phyloP scores from a whole-genome alignment of 2,888 invertebrate genomes.

The Plagodis dolabraria region DNA sequence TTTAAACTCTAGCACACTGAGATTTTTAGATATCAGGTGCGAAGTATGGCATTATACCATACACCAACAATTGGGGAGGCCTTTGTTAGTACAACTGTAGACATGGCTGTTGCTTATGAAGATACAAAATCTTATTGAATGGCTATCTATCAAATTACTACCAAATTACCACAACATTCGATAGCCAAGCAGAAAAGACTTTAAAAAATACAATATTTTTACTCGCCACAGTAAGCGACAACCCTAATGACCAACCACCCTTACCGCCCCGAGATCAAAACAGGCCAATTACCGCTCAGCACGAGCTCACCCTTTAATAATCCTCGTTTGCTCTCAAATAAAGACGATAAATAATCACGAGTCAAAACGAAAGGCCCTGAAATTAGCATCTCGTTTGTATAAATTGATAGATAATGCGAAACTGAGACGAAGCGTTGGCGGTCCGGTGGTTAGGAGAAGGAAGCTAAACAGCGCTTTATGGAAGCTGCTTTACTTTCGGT shows the following conservation, averaged over 20 bases:
- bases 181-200: background rate
- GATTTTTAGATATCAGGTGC: too few species aligned
- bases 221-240: conserved; percentile 14
- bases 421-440: conserved; percentile 58
- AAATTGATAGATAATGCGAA: conserved; percentile 74
- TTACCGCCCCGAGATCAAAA: conserved; percentile 64
- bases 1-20: too few species aligned
- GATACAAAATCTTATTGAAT: too few species aligned
- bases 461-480: conserved; percentile 42
- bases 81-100: too few species aligned
- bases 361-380: conserved; percentile 68
- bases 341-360: conserved; percentile 72
- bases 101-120: too few species aligned
- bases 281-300: conserved; percentile 76
- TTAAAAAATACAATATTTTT: background rate
- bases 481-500: background rate
- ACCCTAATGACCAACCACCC: conserved; percentile 37
- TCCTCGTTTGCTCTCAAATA: conserved; percentile 64
- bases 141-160: too few species aligned
- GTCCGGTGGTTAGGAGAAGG: conserved; percentile 31
- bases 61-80: too few species aligned
- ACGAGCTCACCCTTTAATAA: conserved; percentile 73
- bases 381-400: conserved; percentile 81
- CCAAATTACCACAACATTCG: too few species aligned
- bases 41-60: too few species aligned